Evolutionary conservation across 2,797 vertebrate species (phyloP), one percentile per base, ranked within the genome.

Genomic region (Melanotaenia trifasciata): DNA sequence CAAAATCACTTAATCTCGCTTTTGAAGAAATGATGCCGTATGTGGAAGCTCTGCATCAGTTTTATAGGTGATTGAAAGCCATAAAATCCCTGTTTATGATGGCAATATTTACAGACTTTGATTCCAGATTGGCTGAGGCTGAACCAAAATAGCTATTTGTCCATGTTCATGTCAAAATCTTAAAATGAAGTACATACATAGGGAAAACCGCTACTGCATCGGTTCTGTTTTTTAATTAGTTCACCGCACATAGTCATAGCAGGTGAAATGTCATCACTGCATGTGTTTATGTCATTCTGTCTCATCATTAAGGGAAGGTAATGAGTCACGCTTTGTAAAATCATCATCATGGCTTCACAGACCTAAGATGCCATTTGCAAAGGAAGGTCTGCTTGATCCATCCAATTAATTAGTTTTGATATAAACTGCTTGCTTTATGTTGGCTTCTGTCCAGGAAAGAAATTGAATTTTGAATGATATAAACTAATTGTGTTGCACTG

Each of bases 391-490:
- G 79, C 84, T 91, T 84, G 81, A 90, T 90, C 81, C 86, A 90
- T 89, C 85, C 90, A 91, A 91, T 94, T 93, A 92, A 94, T 94
- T 93, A 89, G 88, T 86, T 90, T 89, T 90, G 86, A 93, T 92
- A 92, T 92, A 91, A 94, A 93, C 90, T 86, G 84, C 90, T 86
- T 87, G 74, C 87, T 86, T 90, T 93, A 72, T 79, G 74, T 89
- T 94, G 91, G 93, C 94, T 81, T 90, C 83, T 58, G 84, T 93
- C 93, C 93, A 90, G 87, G 84, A 90, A 87, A 91, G 89, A 92
- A 94, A 95, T 93, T 93, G 84, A 91, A 93, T 94, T 95, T 91
- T 92, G 90, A 94, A 90, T 90, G 79, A 92, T 94, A 92, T 92
- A 91, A 94, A 93, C 88, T 80, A 91, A 87, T 93, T 91, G 89